Evolutionary conservation across 2,797 vertebrate species (phyloP), one percentile per base, ranked within the genome.

Genomic region (Epinephelus coioides): DNA sequence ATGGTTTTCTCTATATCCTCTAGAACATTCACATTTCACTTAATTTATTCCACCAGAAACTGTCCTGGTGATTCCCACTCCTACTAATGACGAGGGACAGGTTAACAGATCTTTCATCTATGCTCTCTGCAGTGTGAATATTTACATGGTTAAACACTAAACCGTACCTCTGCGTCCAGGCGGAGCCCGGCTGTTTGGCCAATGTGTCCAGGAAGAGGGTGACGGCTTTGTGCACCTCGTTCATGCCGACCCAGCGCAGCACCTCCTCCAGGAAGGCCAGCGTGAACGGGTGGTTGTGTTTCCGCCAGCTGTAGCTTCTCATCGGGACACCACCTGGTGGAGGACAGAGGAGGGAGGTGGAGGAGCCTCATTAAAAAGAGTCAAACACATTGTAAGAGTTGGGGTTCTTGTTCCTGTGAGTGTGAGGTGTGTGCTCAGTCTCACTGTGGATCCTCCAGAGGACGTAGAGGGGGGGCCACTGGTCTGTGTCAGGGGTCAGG

Each of bases 371-470:
- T 34, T 7, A 12, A 14, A 3, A 12, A 34, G 5, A 57, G 53
- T n/a, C 46, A 15, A 10, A 65, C 18, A 3, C 1, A 11, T 2
- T 14, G 11, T 30, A 53, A 56, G 14, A 44, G 74, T 2, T 4
- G 2, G 17, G n/a, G 8, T n/a, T 25, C 11, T 17, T 7, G 60
- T 27, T 74, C 23, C 9, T 23, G n/a, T 0, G 59, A 23, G 50
- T 9, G 23, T 13, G 0, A 12, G 13, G 7, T 14, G 25, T 8
- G 10, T 11, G 25, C 53, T 1, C 5, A n/a, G 25, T 76, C 97
- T 97, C 94, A 98, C 98, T 97, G 93, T 98, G 97, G 73, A 97
- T 94, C 89, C 96, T 96, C 98, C 98, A 98, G 55, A 98, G 95
- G 49, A 97, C 43, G 40, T 98, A 98, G 73, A 99, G 97, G 0